Evolutionary conservation across 2,113 vertebrate species (phyloP).

Genomic region (Apaloderma vittatum): DNA sequence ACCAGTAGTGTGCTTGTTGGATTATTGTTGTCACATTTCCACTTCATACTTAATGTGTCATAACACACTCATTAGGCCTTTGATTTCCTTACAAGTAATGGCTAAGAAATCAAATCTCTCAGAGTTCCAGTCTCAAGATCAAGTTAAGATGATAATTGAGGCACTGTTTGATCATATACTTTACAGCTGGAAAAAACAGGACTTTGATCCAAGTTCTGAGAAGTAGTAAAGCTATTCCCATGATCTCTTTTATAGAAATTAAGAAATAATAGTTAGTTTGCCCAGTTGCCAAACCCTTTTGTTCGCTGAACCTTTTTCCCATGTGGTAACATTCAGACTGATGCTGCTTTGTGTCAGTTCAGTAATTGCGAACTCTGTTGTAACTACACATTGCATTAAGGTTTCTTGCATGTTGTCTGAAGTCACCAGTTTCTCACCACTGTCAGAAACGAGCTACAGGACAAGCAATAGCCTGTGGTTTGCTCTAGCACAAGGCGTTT

Average conservation of each 20-base stretch:
- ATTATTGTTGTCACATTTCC: background rate
- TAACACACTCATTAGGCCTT: background rate
- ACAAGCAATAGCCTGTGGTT: background rate
- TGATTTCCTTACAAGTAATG: conserved; percentile 18
- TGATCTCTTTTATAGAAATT: background rate
- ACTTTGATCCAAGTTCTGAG: conserved; percentile 35
- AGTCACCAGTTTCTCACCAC: background rate
- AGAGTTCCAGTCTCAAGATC: conserved; percentile 12
- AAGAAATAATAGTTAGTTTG: background rate
- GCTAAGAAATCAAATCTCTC: background rate
- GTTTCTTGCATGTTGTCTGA: background rate
- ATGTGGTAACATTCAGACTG: background rate
- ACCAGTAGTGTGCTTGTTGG: background rate
- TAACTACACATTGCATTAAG: background rate
- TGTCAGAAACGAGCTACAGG: background rate
- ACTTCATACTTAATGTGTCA: background rate
- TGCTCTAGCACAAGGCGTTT: background rate
- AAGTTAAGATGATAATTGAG: background rate
- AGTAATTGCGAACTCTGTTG: background rate
- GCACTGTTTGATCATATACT: background rate
- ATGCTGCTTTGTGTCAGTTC: background rate
- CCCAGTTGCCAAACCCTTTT: background rate
- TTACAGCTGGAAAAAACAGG: background rate
- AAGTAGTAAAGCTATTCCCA: conserved; percentile 15
- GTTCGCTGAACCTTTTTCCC: background rate